These are phyloP conservation scores for Pantherophis vulpinus DNA, from an alignment of 2,797 vertebrate species.

Conservation along the genomic window DNA sequence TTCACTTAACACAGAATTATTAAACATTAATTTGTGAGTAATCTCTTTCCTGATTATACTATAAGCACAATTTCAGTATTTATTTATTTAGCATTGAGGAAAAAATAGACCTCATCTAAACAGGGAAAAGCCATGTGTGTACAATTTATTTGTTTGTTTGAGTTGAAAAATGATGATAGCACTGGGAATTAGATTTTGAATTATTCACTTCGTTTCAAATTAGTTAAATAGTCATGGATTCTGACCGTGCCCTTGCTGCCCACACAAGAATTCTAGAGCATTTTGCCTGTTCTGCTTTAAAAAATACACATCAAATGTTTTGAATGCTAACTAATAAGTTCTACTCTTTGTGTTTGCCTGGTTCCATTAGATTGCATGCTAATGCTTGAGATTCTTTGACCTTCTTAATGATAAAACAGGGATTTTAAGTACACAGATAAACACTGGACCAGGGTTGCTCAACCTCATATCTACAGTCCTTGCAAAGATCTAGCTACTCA, in stretches of 20 bases:
- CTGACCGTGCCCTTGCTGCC: neutral
- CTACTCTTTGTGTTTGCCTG: neutral
- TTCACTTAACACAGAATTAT: neutral
- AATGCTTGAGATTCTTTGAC: conserved; percentile 20
- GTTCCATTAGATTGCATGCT: neutral
- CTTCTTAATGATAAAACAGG: neutral
- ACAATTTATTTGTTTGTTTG: neutral
- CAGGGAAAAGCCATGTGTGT: neutral
- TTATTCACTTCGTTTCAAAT: neutral
- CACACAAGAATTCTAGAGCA: neutral
- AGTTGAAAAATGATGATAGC: neutral
- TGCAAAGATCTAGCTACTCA: neutral
- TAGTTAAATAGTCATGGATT: neutral
- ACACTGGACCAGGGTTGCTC: neutral
- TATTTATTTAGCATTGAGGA: neutral
- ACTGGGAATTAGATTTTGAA: neutral
- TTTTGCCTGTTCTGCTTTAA: neutral
- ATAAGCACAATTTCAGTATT: neutral
- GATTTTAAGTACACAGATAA: conserved; percentile 6
- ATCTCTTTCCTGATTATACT: neutral
- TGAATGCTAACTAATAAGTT: neutral
- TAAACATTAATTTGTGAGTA: neutral
- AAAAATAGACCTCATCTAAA: neutral
- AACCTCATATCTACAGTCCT: neutral
- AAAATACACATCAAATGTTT: neutral